Percentiles rank a stretch among this genome's conserved stretches.
Evolutionary conservation across 2,888 invertebrate species (phyloP).

Genomic region (Calliopum simillimum): DNA sequence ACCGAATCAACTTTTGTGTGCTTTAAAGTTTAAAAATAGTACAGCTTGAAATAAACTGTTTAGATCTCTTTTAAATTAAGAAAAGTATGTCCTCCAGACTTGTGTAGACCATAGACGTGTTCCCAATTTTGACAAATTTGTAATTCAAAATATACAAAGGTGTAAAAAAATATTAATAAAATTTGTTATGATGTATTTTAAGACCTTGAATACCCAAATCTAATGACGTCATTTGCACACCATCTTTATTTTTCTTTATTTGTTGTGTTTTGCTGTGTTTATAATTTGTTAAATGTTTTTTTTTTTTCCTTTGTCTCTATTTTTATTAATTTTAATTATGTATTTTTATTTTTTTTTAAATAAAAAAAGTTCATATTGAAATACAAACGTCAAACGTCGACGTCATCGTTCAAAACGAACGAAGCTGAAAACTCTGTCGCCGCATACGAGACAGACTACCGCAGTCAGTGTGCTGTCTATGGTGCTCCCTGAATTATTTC

Average conservation of each 20-base stretch:
- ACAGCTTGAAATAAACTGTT: no score
- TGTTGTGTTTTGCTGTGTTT: slow-evolving; percentile 1
- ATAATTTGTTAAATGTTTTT: neutral
- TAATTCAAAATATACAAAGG: no score
- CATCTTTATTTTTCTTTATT: slow-evolving; percentile 21
- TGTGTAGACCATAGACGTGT: no score
- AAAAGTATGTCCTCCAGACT: no score
- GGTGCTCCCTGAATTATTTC: no score
- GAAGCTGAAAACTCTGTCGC: no score
- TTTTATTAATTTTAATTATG: neutral
- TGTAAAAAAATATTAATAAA: no score
- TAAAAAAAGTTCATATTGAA: neutral
- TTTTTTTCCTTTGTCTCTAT: slow-evolving; percentile 20
- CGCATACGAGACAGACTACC: no score
- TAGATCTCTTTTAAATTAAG: no score
- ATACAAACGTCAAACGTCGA: neutral
- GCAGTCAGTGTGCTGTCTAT: neutral
- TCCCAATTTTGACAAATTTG: no score
- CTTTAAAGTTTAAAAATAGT: no score
- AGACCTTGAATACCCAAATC: slow-evolving; percentile 65
- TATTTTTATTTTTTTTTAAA: neutral
- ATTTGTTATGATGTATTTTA: slow-evolving; percentile 38
- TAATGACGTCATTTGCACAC: slow-evolving; percentile 65
- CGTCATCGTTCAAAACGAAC: neutral
- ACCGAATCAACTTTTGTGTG: no score